Evolutionary conservation across 2,888 invertebrate genomes (phyloP).

Genomic region (Conomelus anceps): DNA sequence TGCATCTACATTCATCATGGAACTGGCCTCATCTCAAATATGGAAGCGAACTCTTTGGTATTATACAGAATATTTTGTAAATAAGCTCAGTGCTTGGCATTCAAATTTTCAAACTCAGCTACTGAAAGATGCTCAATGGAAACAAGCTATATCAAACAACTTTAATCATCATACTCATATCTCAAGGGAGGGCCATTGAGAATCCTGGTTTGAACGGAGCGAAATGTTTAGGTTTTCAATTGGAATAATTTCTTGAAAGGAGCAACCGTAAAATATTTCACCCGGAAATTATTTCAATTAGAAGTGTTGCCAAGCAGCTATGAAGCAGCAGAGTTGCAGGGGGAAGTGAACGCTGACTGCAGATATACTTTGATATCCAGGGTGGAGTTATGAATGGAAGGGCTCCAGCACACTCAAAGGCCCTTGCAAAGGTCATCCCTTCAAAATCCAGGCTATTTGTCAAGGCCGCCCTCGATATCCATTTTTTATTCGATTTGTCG

Average conservation of each 20-base stretch:
- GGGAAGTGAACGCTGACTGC: not conserved
- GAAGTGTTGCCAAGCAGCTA: not conserved
- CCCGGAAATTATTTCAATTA: not conserved
- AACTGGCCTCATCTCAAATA: not conserved
- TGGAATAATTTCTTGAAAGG: not conserved
- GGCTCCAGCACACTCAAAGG: not conserved
- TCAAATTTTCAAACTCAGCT: not conserved
- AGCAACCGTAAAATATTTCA: not conserved
- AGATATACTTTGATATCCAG: not conserved
- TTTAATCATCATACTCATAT: not conserved
- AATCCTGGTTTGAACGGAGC: not conserved
- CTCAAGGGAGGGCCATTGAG: not conserved
- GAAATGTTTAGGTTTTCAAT: not conserved
- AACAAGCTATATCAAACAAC: too few relatives aligned
- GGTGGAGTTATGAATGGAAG: not conserved
- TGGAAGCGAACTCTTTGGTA: too few relatives aligned
- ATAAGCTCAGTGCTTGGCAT: not conserved
- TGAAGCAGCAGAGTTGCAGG: not conserved
- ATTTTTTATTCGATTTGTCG: not conserved
- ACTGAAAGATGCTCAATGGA: not conserved
- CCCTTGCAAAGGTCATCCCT: constrained; percentile 3
- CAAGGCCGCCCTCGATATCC: constrained; percentile 1
- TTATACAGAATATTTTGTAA: not conserved
- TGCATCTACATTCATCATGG: not conserved
- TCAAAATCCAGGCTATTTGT: constrained; percentile 7